phyloP scores from a whole-genome alignment of 2,113 vertebrate genomes.

The Nothocercus nigrocapillus region DNA sequence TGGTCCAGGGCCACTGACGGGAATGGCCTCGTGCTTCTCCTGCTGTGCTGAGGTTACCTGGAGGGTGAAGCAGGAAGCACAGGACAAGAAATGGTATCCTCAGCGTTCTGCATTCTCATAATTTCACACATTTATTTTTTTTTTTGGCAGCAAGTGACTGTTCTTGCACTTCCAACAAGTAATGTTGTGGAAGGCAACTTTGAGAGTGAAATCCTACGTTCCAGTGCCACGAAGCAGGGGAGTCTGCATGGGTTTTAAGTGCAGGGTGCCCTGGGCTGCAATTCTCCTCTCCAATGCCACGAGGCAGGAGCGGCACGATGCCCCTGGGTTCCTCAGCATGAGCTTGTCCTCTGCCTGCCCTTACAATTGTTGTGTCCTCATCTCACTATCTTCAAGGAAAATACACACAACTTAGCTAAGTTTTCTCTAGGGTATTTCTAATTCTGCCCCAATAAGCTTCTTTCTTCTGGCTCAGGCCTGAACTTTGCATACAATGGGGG shows the following conservation, averaged over 20 bases:
- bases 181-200: not conserved
- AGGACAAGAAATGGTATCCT: not conserved
- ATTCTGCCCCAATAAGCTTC: not conserved
- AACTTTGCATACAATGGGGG: not conserved
- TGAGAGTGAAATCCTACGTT: not conserved
- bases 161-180: not conserved
- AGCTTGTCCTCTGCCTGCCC: not conserved
- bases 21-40: not conserved
- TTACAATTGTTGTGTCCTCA: not conserved
- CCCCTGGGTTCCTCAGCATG: not conserved
- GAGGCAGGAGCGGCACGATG: fast-evolving
- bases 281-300: not conserved
- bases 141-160: not conserved
- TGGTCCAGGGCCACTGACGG: not conserved
- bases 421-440: not conserved
- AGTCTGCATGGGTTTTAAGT: fast-evolving
- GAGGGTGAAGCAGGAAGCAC: not conserved
- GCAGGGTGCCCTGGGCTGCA: not conserved
- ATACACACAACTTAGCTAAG: not conserved
- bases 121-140: not conserved
- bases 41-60: fast-evolving
- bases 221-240: not conserved
- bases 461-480: not conserved
- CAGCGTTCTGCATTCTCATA: not conserved
- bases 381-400: not conserved